Evolutionary conservation across 2,888 invertebrate genomes (phyloP), one percentile per base, ranked within the genome.

Genomic region (Gari tellinella): DNA sequence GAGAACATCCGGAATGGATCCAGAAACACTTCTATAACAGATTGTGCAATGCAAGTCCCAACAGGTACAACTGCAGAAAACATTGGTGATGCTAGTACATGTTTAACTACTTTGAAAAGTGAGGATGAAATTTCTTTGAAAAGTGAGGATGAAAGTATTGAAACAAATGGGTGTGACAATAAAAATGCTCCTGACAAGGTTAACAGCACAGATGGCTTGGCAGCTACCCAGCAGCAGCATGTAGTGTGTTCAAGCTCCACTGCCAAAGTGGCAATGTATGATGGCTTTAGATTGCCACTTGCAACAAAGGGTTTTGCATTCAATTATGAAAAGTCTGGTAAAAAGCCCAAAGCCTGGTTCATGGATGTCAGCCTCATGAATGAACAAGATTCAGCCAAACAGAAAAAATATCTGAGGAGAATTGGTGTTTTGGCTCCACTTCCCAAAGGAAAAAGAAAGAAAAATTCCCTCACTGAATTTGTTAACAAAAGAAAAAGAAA

Each of bases 261-360:
- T 4, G 31, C 31, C 31, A 31, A 31, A 37, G 55, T 81, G n/a
- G 82, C 74, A 14, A 58, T 75, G 8, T 82, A 80, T 65, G 80
- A 81, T 52, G 80, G 78, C 7, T 74, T 87, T 37, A 72, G 83
- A n/a, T 55, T 87, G 19, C 84, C 86, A 10, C 60, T 87, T 23
- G 86, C 84, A 15, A 84, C 84, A 21, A 84, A 79, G 64, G 86
- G 86, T 12, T 86, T 87, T 62, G 40, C 73, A 26, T 85, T 86
- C 45, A 87, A 87, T 61, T 84, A 82, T 66, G 79, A 82, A 10
- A 87, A 87, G 64, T 83, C 49, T 62, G 87, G 87, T 7, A 86
- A 84, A 53, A 87, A 87, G 51, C 84, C 86, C 4, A 76, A 79
- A 37, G 75, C 80, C 21, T 86, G 87, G 87, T 87, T 85, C 64